Percentiles rank a stretch among this genome's conserved stretches.
Evolutionary conservation across 2,113 vertebrate genomes (phyloP).

Genomic region (Leptobrachium ailaonicum): DNA sequence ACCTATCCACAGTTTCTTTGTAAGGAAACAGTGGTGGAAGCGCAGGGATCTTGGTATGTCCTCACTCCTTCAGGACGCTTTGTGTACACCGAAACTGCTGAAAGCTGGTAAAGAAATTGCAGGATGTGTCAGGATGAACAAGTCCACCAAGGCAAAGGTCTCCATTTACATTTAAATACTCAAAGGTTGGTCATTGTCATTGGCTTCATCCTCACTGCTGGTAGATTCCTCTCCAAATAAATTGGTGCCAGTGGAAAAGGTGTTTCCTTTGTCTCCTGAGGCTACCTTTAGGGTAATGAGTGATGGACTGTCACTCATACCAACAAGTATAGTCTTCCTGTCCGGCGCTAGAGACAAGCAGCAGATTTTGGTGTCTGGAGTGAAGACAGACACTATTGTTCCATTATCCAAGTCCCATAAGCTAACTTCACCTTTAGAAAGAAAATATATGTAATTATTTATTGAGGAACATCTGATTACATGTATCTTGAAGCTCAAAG

Average conservation of each 20-base stretch:
- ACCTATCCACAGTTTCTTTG: no score
- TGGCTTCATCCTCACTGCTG: slow-evolving; percentile 63
- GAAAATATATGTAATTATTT: not conserved
- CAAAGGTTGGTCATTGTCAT: slow-evolving; percentile 40
- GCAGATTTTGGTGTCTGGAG: slow-evolving; percentile 57
- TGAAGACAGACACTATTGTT: slow-evolving; percentile 58
- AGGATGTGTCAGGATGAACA: no score
- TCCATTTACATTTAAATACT: not conserved
- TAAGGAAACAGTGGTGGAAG: no score
- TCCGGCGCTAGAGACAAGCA: slow-evolving; percentile 49
- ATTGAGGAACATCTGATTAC: not conserved
- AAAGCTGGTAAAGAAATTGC: no score
- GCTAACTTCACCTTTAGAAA: slow-evolving; percentile 55
- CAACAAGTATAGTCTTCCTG: slow-evolving; percentile 54
- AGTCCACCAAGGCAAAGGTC: no score
- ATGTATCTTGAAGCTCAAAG: not conserved
- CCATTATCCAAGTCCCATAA: slow-evolving; percentile 61
- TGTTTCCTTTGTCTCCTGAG: slow-evolving; percentile 33
- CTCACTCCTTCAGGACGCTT: no score
- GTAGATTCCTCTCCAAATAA: slow-evolving; percentile 61
- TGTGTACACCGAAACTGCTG: no score
- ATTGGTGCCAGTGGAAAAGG: slow-evolving; percentile 38
- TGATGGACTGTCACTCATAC: slow-evolving; percentile 60
- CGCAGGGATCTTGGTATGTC: no score
- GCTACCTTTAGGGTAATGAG: slow-evolving; percentile 56